These are phyloP conservation scores for Helicoverpa assulta DNA, from an alignment of 2,888 invertebrate genomes.

Conservation along the genomic window DNA sequence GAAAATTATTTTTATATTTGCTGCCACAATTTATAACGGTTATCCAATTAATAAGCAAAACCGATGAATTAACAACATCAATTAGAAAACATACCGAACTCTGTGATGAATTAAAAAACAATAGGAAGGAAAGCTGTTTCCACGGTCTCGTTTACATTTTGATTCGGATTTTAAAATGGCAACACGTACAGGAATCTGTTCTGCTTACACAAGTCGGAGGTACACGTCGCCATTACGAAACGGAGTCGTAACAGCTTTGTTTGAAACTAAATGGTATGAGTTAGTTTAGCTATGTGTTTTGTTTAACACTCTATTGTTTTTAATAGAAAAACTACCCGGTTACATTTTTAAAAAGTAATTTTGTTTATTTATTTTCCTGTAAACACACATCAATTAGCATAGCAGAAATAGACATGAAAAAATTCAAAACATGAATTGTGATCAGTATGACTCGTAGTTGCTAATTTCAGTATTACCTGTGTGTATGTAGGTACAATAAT, in stretches of 20 bases:
- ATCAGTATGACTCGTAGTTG: no score
- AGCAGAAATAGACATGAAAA: no score
- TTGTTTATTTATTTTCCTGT: no score
- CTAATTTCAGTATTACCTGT: background rate
- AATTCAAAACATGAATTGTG: no score
- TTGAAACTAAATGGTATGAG: conserved; percentile 10
- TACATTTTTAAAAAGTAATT: no score
- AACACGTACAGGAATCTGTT: conserved; percentile 57
- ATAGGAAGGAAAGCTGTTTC: conserved; percentile 53
- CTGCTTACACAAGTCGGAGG: conserved; percentile 49
- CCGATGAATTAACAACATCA: conserved; percentile 23
- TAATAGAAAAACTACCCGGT: no score
- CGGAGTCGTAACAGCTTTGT: conserved; percentile 43
- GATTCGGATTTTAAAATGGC: conserved; percentile 34
- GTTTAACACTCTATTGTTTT: no score
- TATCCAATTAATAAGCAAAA: background rate
- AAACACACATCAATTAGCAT: no score
- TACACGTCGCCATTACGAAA: conserved; percentile 53
- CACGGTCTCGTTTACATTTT: conserved; percentile 42
- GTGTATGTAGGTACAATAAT: no score
- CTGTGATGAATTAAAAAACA: conserved; percentile 32
- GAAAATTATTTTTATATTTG: background rate
- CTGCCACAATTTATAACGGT: conserved; percentile 9
- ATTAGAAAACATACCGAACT: conserved; percentile 40
- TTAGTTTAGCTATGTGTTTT: conserved; percentile 9